Evolutionary conservation across 2,888 invertebrate genomes (phyloP).

Genomic region (Uropetala carovei): DNA sequence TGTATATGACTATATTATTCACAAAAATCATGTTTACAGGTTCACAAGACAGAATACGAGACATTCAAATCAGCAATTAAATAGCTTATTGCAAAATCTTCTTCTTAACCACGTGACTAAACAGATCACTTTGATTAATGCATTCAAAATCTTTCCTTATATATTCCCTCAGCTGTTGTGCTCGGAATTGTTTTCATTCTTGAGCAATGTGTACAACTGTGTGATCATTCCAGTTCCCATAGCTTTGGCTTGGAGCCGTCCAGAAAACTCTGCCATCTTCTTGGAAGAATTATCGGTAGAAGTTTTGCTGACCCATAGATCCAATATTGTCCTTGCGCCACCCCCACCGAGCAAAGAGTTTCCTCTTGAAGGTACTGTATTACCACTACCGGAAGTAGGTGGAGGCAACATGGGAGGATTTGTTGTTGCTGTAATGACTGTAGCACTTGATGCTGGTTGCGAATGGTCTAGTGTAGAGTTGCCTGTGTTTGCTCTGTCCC

Average conservation of each 20-base stretch:
- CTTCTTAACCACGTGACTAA: too few species aligned
- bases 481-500: constrained; percentile 11
- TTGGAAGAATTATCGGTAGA: neutral
- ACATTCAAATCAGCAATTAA: too few species aligned
- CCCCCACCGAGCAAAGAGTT: constrained; percentile 1
- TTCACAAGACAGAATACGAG: too few species aligned
- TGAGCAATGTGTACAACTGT: constrained; percentile 1
- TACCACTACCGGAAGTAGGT: constrained; percentile 72
- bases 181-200: constrained; percentile 23
- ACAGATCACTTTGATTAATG: too few species aligned
- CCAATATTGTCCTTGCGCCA: constrained; percentile 16
- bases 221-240: constrained; percentile 33
- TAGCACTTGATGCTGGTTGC: constrained; percentile 74
- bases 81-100: too few species aligned
- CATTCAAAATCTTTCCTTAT: neutral
- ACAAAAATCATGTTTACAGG: too few species aligned
- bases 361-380: neutral
- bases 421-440: constrained; percentile 85
- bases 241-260: constrained; percentile 43
- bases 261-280: constrained; percentile 23
- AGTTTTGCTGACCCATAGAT: constrained; percentile 24
- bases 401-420: constrained; percentile 92
- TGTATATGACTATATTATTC: too few species aligned
- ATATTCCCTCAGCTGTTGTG: neutral
- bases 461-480: constrained; percentile 14